phyloP scores from a whole-genome alignment of 2,888 invertebrate species.

The Anthophora plumipes region DNA sequence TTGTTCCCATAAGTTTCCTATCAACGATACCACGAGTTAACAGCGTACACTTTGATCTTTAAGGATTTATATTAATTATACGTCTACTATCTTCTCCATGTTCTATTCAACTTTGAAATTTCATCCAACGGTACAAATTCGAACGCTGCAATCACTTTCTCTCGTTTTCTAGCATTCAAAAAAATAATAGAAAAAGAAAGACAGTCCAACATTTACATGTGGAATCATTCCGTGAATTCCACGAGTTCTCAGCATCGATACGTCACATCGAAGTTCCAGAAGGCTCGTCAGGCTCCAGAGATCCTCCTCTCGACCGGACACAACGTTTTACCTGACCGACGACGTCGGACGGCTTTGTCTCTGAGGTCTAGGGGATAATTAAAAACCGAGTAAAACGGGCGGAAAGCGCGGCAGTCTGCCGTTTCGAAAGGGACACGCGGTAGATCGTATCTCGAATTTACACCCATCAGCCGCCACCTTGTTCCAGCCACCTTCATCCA shows the following conservation, averaged over 20 bases:
- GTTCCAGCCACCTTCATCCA: slow-evolving; percentile 71
- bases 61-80: no score
- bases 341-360: slow-evolving; percentile 75
- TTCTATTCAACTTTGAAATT: no score
- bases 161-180: no score
- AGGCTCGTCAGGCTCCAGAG: slow-evolving; percentile 45
- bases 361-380: slow-evolving; percentile 76
- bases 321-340: slow-evolving; percentile 67
- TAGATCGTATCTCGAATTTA: slow-evolving; percentile 82
- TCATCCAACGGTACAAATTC: no score
- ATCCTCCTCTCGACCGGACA: slow-evolving; percentile 19
- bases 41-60: no score
- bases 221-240: slow-evolving; percentile 44
- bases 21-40: no score
- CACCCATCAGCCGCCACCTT: slow-evolving; percentile 82
- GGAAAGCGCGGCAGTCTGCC: slow-evolving; percentile 69
- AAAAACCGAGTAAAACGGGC: slow-evolving; percentile 75
- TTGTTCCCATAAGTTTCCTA: no score
- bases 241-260: slow-evolving; percentile 51
- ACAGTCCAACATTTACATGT: slow-evolving; percentile 44
- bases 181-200: no score
- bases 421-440: slow-evolving; percentile 65
- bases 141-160: no score
- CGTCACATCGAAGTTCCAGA: slow-evolving; percentile 64
- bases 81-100: no score